These are phyloP conservation scores for Loxodonta africana DNA, from an alignment of 2,113 vertebrate species.

Conservation along the genomic window DNA sequence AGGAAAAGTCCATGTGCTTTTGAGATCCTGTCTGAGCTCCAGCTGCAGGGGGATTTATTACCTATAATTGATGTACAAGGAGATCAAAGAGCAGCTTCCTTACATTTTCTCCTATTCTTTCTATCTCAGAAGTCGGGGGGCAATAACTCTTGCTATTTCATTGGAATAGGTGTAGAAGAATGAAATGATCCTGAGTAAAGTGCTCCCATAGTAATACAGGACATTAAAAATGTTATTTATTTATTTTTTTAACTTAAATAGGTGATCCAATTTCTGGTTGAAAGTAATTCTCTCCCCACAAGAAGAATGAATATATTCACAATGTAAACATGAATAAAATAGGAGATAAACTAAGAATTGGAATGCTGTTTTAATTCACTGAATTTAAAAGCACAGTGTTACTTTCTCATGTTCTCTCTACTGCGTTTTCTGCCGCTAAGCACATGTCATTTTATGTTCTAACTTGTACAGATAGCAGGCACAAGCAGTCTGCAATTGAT, in stretches of 20 bases:
- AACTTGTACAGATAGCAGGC: background rate
- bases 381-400: slow-evolving; percentile 10
- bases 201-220: background rate
- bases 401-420: background rate
- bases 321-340: slow-evolving; percentile 49
- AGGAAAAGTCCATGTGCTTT: slow-evolving; percentile 87
- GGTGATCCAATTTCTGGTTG: slow-evolving; percentile 22
- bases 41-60: slow-evolving; percentile 87
- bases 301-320: slow-evolving; percentile 56
- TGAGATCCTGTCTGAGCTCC: slow-evolving; percentile 87
- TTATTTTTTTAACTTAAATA: slow-evolving; percentile 1
- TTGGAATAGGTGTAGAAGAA: slow-evolving; percentile 67
- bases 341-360: slow-evolving; percentile 30
- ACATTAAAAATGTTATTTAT: slow-evolving; percentile 16
- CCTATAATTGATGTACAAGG: slow-evolving; percentile 85
- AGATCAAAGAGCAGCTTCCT: slow-evolving; percentile 86
- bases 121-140: slow-evolving; percentile 65
- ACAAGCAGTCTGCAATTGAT: background rate
- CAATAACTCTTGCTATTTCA: slow-evolving; percentile 74
- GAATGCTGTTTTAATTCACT: background rate
- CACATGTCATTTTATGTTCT: background rate
- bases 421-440: background rate
- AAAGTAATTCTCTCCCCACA: slow-evolving; percentile 50
- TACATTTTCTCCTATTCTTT: slow-evolving; percentile 84
- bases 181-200: slow-evolving; percentile 27